Evolutionary conservation across 1,140 invertebrate genomes (phyloP).

Genomic region (Araneus ventricosus): DNA sequence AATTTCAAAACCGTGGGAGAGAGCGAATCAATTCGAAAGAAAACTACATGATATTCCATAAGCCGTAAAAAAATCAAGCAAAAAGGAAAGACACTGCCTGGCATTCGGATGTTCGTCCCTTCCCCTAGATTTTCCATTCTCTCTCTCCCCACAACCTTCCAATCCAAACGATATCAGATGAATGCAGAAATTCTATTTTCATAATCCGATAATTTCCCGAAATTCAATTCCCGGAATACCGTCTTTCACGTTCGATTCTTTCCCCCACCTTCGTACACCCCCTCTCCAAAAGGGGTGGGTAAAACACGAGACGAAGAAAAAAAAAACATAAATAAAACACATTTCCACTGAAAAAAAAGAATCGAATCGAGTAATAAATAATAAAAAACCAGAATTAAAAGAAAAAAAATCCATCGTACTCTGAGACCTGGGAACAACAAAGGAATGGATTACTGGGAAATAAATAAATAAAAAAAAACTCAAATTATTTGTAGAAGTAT

Average conservation of each 20-base stretch:
- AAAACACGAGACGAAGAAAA: not conserved
- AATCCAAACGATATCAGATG: constrained; percentile 14
- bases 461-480: too few species aligned
- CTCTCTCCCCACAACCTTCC: not conserved
- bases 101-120: not conserved
- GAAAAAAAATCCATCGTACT: not conserved
- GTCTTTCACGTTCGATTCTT: not conserved
- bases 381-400: not conserved
- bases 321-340: not conserved
- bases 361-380: not conserved
- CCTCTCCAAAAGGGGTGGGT: not conserved
- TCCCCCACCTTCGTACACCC: not conserved
- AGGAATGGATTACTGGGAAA: not conserved
- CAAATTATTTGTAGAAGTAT: not conserved
- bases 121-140: not conserved
- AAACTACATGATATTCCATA: not conserved
- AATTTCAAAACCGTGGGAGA: not conserved
- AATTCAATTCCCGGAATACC: constrained; percentile 50
- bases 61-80: not conserved
- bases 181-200: constrained; percentile 47
- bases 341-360: not conserved
- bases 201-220: constrained; percentile 62
- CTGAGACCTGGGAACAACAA: not conserved
- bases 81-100: not conserved
- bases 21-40: not conserved